Evolutionary conservation across 2,888 invertebrate species (phyloP), one percentile per base, ranked within the genome.

Genomic region (Ormyrus pomaceus): DNA sequence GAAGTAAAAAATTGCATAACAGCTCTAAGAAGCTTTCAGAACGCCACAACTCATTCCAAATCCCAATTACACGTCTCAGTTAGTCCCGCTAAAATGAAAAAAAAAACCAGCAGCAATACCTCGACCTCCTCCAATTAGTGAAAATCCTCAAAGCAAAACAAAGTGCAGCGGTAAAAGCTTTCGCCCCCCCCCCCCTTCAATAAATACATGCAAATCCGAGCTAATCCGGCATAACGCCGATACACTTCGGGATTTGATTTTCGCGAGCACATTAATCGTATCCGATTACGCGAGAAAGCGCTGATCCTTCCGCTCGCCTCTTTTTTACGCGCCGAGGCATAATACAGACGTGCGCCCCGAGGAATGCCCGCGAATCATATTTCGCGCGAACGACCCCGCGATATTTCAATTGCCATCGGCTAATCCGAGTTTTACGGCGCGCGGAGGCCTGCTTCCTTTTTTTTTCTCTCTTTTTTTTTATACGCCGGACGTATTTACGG

Each of bases 381-480:
- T 77, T 78, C 77, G 48, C 58, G n/a, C 50, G 13, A 64, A 59
- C 50, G 55, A 48, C 55, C 75, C 68, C 66, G 77, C 74, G 74
- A 79, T 73, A 79, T 79, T 79, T 74, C 78, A 79, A 79, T 73
- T 71, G 64, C n/a, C 61, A 50, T 55, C 10, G 46, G 61, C 61
- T 76, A 53, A 77, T 71, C 58, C 45, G 58, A 71, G 64, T 64
- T 77, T 77, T 59, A 77, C 53, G 55, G 50, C 56, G 9, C 19
- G 19, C 19, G 19, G 19, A 19, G 1, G 19, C 2, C 19, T 2
- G 19, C 19, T 19, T 19, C 19, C 1, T 2, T 19, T 59, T 61
- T 65, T 11, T 59, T 8, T 46, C 19, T 48, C 48, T 11, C 4
- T 70, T n/a, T 68, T 5, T 65, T 65, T 46, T 65, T 19, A 1